phyloP scores from a whole-genome alignment of 2,113 vertebrate genomes.

The Meles meles region DNA sequence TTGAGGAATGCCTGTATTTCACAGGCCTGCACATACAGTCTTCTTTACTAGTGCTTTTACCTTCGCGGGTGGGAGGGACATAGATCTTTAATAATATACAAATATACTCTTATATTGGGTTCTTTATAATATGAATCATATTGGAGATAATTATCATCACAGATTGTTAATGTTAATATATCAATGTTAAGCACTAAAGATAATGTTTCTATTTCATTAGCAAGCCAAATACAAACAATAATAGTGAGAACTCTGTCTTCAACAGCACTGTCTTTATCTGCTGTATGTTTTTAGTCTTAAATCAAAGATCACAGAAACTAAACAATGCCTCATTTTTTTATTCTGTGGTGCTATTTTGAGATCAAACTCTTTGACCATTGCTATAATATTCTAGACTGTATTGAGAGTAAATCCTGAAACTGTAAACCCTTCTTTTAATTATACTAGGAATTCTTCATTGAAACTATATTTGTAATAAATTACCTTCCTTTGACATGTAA shows the following conservation, averaged over 20 bases:
- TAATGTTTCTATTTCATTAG: conserved; percentile 1
- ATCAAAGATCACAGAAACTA: conserved; percentile 58
- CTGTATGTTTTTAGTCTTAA: conserved; percentile 51
- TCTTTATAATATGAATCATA: neutral
- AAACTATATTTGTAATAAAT: neutral
- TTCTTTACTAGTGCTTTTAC: conserved; percentile 8
- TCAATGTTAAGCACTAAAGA: neutral
- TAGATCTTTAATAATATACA: neutral
- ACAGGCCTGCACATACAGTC: neutral
- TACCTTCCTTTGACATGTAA: neutral
- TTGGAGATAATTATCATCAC: neutral
- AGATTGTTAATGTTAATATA: neutral
- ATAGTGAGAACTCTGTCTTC: conserved; percentile 46
- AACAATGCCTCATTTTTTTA: conserved; percentile 59
- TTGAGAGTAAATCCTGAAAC: conserved; percentile 30
- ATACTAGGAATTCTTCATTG: neutral
- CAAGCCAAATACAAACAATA: conserved; percentile 7
- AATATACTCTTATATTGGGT: neutral
- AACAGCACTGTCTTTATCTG: conserved; percentile 18
- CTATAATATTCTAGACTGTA: neutral
- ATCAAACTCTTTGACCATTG: neutral
- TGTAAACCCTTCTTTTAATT: conserved; percentile 22
- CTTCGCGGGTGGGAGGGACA: neutral
- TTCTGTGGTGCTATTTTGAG: conserved; percentile 68
- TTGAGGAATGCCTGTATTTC: neutral